Base-by-base conservation (phyloP, 2,888 invertebrate species). In the Chaitophorus viminalis region DNA sequence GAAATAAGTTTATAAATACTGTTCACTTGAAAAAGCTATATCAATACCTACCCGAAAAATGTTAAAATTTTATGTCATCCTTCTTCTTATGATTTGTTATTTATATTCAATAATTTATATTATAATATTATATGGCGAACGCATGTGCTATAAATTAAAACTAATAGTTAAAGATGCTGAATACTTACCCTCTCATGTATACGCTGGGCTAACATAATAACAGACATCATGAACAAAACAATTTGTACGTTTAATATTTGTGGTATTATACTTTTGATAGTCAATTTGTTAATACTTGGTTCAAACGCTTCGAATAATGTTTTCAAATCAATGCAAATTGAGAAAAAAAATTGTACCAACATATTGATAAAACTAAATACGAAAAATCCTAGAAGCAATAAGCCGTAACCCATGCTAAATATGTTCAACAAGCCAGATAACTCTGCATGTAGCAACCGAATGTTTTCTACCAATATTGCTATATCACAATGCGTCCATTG, bases 401-500 rank as follows among this genome's bases (percentile, higher is more conserved):
- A 46, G 17, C 75, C 75, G 75, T n/a, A 46, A 29, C 75, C 46
- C 14, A n/a, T 14, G 6, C 18, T 76, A 17, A 76, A 76, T 5
- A 46, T 29, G 17, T 76, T 46, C 0, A 76, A n/a, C 1, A 76
- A 2, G 29, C 46, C 75, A 4, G 75, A 46, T 1, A 76, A 11
- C 0, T 76, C 29, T 1, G 46, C 75, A 46, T 76, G 75, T 5
- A 76, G 14, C 29, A 76, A 46, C 14, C 75, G n/a, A 2, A n/a
- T 14, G 29, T 17, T 46, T 29, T 76, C 75, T 9, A 46, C 4
- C 5, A 25, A 5, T 4, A 76, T n/a, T 1, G n/a, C 46, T n/a
- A 76, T 76, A 17, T 76, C 75, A n/a, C n/a, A 76, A 76, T 46
- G 46, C 5, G 75, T 14, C 75, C 75, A 76, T 29, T 76, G 5